phyloP scores from a whole-genome alignment of 2,113 vertebrate species.

The Stictonetta naevosa region DNA sequence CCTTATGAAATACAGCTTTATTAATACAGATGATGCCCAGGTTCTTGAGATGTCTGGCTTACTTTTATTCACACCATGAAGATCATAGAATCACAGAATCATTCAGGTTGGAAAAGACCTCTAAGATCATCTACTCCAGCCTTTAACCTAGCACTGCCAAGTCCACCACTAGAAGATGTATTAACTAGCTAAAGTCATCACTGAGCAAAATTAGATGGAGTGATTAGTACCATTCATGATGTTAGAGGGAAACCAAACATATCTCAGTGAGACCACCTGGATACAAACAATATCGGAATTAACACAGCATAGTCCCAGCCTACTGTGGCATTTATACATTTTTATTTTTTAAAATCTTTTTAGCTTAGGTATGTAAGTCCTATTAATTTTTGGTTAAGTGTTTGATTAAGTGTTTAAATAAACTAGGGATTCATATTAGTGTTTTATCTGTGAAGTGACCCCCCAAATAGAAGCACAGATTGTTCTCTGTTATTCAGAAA shows the following conservation, averaged over 20 bases:
- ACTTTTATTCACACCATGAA: neutral
- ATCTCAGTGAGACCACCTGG: neutral
- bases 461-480: neutral
- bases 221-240: neutral
- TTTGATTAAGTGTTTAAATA: neutral
- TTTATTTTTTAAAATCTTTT: neutral
- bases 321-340: neutral
- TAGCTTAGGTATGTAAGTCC: neutral
- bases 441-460: neutral
- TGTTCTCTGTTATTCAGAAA: neutral
- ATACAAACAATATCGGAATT: neutral
- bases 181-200: neutral
- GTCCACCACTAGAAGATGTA: neutral
- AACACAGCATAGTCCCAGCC: neutral
- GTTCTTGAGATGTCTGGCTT: fast-evolving
- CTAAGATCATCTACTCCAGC: too few relatives aligned
- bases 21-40: neutral
- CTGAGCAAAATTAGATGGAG: neutral
- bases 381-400: neutral
- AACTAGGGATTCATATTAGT: neutral
- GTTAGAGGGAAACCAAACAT: neutral
- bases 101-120: too few relatives aligned
- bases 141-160: too few relatives aligned
- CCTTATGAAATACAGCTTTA: neutral
- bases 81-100: too few relatives aligned